These are phyloP conservation scores for Watsonalla binaria DNA, from an alignment of 2,888 invertebrate species.

Conservation along the genomic window DNA sequence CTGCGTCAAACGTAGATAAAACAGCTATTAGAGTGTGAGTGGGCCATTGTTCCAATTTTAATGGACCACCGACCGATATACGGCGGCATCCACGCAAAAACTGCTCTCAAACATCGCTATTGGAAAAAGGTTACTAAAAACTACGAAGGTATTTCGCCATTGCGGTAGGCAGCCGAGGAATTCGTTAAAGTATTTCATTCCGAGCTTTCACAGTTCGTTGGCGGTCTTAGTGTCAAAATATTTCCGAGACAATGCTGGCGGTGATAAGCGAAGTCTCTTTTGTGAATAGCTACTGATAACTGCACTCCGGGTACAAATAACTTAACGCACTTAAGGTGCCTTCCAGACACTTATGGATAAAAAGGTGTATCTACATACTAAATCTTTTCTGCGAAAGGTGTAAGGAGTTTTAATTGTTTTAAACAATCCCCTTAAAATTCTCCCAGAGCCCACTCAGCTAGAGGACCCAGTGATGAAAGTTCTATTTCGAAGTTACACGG, in stretches of 20 bases:
- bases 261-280: slow-evolving; percentile 43
- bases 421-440: not conserved
- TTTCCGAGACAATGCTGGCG: slow-evolving; percentile 60
- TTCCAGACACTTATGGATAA: not conserved
- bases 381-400: not conserved
- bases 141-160: slow-evolving; percentile 58
- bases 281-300: not conserved
- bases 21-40: slow-evolving; percentile 65
- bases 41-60: slow-evolving; percentile 69
- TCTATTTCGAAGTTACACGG: slow-evolving; percentile 23
- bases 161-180: slow-evolving; percentile 61
- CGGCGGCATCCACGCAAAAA: slow-evolving; percentile 62
- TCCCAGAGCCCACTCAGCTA: slow-evolving; percentile 16
- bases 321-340: not conserved
- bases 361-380: not conserved
- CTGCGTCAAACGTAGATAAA: slow-evolving; percentile 72
- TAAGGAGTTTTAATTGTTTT: not conserved
- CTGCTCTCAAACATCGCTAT: slow-evolving; percentile 48
- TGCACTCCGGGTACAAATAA: not conserved
- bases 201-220: slow-evolving; percentile 68
- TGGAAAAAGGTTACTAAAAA: slow-evolving; percentile 64
- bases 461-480: slow-evolving; percentile 38
- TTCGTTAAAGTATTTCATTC: slow-evolving; percentile 74
- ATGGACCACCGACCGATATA: slow-evolving; percentile 70
- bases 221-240: slow-evolving; percentile 65